These are phyloP conservation scores for Hypomecis punctinalis DNA, from an alignment of 2,888 invertebrate species.

Conservation along the genomic window DNA sequence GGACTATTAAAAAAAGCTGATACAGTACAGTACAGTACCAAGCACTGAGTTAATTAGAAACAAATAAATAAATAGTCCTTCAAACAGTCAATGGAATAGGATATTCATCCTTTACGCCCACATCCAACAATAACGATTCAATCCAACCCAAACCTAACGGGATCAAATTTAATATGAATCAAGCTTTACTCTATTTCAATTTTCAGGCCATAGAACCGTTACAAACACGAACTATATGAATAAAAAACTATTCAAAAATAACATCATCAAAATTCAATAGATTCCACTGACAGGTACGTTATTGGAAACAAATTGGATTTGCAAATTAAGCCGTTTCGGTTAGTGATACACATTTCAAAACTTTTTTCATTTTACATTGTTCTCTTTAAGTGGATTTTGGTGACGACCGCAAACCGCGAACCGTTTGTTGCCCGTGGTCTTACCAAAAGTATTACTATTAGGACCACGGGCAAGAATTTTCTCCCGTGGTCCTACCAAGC, in stretches of 20 bases:
- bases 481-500: too few species aligned
- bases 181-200: not conserved
- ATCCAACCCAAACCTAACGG: too few species aligned
- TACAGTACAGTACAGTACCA: too few species aligned
- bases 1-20: too few species aligned
- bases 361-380: constrained; percentile 35
- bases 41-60: too few species aligned
- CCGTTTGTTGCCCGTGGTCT: too few species aligned
- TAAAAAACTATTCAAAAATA: constrained; percentile 46
- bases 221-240: constrained; percentile 33
- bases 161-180: not conserved
- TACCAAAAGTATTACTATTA: too few species aligned
- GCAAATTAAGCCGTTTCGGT: constrained; percentile 59
- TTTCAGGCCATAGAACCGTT: constrained; percentile 7
- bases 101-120: too few species aligned
- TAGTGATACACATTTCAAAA: constrained; percentile 52
- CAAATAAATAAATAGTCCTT: too few species aligned
- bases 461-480: too few species aligned
- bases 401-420: not conserved
- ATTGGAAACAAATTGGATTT: constrained; percentile 63
- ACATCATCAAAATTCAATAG: constrained; percentile 60
- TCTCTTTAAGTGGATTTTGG: not conserved
- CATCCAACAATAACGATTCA: too few species aligned
- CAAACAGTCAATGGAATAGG: too few species aligned
- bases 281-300: constrained; percentile 56